Base-by-base conservation (phyloP, 2,888 invertebrate genomes). In the Deroplatys truncata region DNA sequence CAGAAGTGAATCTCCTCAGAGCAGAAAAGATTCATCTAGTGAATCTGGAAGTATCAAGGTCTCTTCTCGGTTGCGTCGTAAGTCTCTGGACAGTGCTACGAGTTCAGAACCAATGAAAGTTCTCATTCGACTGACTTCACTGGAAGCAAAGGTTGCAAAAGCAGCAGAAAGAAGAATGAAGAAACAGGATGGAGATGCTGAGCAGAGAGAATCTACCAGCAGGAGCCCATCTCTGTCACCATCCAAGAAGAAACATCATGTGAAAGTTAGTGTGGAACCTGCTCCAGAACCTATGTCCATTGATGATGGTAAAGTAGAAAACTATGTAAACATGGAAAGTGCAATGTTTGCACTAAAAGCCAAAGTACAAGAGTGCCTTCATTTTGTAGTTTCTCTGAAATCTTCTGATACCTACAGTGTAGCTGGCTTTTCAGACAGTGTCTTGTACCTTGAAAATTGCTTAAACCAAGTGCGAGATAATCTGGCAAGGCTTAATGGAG, bases 101-200 rank as follows among this genome's bases (percentile, higher is more conserved):
- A 96, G 96, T 91, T 96, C 96, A 0, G 97, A 97, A 92, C 96
- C 97, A 0, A 96, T 97, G 95, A 97, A 97, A 93, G 95, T 97
- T 92, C 93, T 97, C 91, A 96, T 97, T 92, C 95, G 97, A 91
- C 93, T 97, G 88, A 97, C 96, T 92, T 96, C 96, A 87, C 93
- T 97, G 91, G 98, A 98, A 94, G 96, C 96, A 91, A 96, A 97
- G 94, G 96, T 97, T 84, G 95, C 96, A 28, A 96, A 95, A 91
- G 96, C 95, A 49, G 93, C 95, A 84, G 91, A 91, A 93, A 94
- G 87, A n/a, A 82, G 82, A 72, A 28, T 25, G 31, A 87, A 87
- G 35, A 87, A 87, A 20, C 28, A 91, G 93, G 88, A 83, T 1
- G 43, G 15, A 82, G 87, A 35, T 91, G 93, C 82, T 82, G 85